phyloP scores from a whole-genome alignment of 2,888 invertebrate species.

The Epinotia bilunana region DNA sequence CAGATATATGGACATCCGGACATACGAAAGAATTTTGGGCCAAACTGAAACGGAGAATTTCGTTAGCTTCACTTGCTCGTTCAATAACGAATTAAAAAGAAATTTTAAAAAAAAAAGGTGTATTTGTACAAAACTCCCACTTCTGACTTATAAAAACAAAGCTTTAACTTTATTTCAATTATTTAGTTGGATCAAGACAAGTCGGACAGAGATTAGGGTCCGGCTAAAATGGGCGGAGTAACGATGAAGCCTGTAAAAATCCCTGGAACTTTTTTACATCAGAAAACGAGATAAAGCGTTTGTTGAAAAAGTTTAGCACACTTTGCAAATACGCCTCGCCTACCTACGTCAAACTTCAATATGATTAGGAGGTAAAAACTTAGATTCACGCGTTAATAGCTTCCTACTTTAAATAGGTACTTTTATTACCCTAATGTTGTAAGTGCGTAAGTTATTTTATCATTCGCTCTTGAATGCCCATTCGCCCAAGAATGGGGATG shows the following conservation, averaged over 20 bases:
- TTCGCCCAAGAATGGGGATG: not conserved
- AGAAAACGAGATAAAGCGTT: slow-evolving; percentile 12
- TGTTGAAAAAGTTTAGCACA: slow-evolving; percentile 29
- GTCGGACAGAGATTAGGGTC: slow-evolving; percentile 16
- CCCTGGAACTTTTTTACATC: slow-evolving; percentile 14
- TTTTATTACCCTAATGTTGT: slow-evolving; percentile 11
- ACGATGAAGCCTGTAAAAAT: slow-evolving; percentile 17
- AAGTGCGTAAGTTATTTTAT: slow-evolving; percentile 10
- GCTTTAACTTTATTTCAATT: not conserved
- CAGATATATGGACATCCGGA: no score
- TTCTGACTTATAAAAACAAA: not conserved
- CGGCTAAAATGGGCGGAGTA: slow-evolving; percentile 21
- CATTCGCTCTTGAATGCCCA: not conserved
- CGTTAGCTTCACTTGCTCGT: no score
- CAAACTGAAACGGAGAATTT: no score
- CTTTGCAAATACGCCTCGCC: slow-evolving; percentile 23
- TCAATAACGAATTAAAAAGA: no score
- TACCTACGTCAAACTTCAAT: slow-evolving; percentile 21
- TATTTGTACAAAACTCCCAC: no score
- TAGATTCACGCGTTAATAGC: slow-evolving; percentile 14
- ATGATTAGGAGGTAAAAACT: slow-evolving; percentile 24
- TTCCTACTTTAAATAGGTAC: slow-evolving; percentile 5
- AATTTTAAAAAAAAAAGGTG: no score
- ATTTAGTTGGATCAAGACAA: not conserved
- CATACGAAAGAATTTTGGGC: no score